Base-by-base conservation (phyloP, 2,888 invertebrate species). In the Sarcophaga rosellei region DNA sequence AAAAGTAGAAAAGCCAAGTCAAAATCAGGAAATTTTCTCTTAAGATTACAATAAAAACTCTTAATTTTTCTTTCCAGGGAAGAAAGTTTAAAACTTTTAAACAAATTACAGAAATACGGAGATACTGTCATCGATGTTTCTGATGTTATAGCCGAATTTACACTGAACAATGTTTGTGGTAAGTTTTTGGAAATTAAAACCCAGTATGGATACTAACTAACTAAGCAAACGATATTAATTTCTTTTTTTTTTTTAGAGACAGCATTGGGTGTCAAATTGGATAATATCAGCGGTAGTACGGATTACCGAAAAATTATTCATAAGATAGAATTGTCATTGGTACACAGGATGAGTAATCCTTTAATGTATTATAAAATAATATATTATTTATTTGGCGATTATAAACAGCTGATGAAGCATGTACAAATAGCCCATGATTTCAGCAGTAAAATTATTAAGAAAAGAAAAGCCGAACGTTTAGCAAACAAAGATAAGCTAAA, bases 101-200 rank as follows among this genome's bases (percentile, higher is more conserved):
- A 90, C 1, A 85, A 88, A 2, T 87, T 94, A 0, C 88, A 91
- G 25, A 72, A 88, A 2, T 88, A 89, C n/a, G 81, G 86, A 1
- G 91, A 89, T 8, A 70, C 89, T 6, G 88, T 88, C 5, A 83
- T 91, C 10, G 73, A 95, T 88, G 91, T 96, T 0, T 92, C 94
- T 25, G 94, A 94, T 5, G 91, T 95, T n/a, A 92, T 95, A 62
- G 94, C 95, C 0, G 94, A 94, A 70, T 94, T 95, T 89, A 94
- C 96, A 1, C 94, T 96, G 0, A 95, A 95, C 90, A 94, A 95
- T 47, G 95, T 96, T 85, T 96, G 96, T 90, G 96, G 96, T 96
- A 92, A 90, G 93, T 90, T 63, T 63, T 17, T 35, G 2, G 4
- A 53, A 53, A 17, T 17, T 1, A 17, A 53, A 53, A 35, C 1